Base-by-base conservation (phyloP, 2,797 vertebrate species). In the Botia kubotai region DNA sequence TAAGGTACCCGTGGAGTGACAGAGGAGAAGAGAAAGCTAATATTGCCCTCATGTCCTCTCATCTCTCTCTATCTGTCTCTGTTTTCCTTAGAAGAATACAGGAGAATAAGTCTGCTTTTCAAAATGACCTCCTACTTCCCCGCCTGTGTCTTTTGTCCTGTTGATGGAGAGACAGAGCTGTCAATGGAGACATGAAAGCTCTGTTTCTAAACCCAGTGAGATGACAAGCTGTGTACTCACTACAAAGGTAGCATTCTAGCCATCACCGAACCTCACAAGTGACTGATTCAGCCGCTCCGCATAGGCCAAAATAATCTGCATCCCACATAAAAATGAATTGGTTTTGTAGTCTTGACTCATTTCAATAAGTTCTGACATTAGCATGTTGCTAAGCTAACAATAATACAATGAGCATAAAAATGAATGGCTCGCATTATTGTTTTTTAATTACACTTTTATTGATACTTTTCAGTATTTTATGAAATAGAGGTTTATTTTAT, bases 121-220 rank as follows among this genome's bases (percentile, higher is more conserved):
- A 62, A 36, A 52, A 55, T 53, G 13, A 50, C 55, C 67, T 52
- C 67, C 43, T 29, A 14, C 14, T 17, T 77, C 63, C 65, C 39
- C 36, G 48, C 23, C 17, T 50, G 67, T 68, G 29, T 70, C 39
- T 43, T 12, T 1, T 60, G 16, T 12, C 1, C 55, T 50, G 39
- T 75, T 36, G 55, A 65, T 5, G 46, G 4, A 67, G 39, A 36
- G 26, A 75, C 21, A 62, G 29, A 76, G 13, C n/a, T 67, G 29
- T 76, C 74, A 76, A n/a, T 21, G 50, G 48, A 53, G 74, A 39
- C 13, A 67, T 29, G 46, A 75, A 52, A 66, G 73, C 6, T 50
- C 73, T 52, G 73, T 75, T 46, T 48, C 43, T 19, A 75, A 75
- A 52, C 26, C 60, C 19, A 50, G 72, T 2, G 58, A 50, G 11